Evolutionary conservation across 2,797 vertebrate genomes (phyloP).

Genomic region (Loris lydekkerianus): DNA sequence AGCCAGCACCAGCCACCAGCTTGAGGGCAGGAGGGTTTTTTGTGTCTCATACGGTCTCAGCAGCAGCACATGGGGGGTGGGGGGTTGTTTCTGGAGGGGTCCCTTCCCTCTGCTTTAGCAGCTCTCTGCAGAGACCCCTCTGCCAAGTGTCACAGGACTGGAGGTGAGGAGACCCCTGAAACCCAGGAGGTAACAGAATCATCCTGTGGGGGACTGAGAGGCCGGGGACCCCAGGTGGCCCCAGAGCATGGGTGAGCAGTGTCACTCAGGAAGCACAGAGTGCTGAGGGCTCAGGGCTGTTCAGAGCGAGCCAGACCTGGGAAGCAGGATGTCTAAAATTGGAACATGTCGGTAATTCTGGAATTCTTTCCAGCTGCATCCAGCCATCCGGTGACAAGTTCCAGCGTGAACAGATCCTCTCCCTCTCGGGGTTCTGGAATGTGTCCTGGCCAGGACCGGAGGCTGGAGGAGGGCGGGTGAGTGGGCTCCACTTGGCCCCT

Average conservation of each 20-base stretch:
- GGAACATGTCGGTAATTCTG: neutral
- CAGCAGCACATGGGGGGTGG: neutral
- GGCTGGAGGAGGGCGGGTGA: neutral
- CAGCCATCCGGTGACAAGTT: constrained; percentile 53
- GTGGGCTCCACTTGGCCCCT: neutral
- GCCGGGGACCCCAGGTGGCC: fast-evolving
- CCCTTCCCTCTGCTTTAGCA: fast-evolving
- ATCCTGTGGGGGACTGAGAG: fast-evolving
- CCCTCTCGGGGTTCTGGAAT: neutral
- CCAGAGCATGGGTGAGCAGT: no score
- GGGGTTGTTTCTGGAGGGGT: neutral
- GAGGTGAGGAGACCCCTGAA: neutral
- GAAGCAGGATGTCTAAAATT: neutral
- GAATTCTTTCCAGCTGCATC: constrained; percentile 15
- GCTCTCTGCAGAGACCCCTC: neutral
- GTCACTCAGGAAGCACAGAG: neutral
- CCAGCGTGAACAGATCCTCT: constrained; percentile 27
- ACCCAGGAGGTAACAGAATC: neutral
- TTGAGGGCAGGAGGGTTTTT: neutral
- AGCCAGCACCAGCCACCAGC: neutral
- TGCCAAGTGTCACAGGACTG: fast-evolving
- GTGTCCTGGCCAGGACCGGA: neutral
- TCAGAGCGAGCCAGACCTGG: neutral
- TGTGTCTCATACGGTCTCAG: neutral
- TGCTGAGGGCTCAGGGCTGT: neutral